phyloP scores from a whole-genome alignment of 1,140 invertebrate genomes.

The Tyrophagus putrescentiae region DNA sequence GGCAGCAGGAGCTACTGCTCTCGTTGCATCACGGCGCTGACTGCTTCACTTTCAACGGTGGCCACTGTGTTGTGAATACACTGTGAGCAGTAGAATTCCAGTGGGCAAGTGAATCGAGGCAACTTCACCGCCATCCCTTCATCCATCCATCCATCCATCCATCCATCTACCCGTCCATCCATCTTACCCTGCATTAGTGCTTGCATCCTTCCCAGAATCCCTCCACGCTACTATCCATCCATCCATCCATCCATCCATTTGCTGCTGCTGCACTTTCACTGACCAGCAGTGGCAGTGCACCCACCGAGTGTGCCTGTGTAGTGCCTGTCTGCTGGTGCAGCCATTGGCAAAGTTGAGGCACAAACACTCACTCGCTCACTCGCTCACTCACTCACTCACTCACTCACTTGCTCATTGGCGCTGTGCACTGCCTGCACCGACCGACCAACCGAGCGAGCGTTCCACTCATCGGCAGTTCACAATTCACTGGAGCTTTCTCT shows the following conservation, averaged over 20 bases:
- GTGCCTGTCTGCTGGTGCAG: not conserved
- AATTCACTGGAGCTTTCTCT: not conserved
- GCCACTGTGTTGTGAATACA: no score
- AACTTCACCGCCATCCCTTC: no score
- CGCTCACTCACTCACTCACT: no score
- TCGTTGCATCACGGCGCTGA: no score
- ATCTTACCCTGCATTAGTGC: not conserved
- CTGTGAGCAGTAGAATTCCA: no score
- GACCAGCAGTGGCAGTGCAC: not conserved
- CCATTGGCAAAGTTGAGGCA: no score
- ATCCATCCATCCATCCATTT: slow-evolving; percentile 1
- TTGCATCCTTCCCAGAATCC: not conserved
- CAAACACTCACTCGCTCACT: not conserved
- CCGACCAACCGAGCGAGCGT: not conserved
- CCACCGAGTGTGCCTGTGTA: not conserved
- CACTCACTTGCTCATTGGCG: no score
- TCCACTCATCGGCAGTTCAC: not conserved
- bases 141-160: slow-evolving; percentile 1
- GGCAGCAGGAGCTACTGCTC: no score
- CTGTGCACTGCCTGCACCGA: not conserved
- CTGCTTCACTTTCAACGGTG: no score
- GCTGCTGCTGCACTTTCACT: not conserved
- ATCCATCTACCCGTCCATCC: slow-evolving; percentile 1
- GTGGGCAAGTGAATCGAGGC: no score
- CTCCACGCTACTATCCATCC: not conserved